These are phyloP conservation scores for Synanthedon tipuliformis DNA, from an alignment of 2,888 invertebrate genomes.

Conservation along the genomic window DNA sequence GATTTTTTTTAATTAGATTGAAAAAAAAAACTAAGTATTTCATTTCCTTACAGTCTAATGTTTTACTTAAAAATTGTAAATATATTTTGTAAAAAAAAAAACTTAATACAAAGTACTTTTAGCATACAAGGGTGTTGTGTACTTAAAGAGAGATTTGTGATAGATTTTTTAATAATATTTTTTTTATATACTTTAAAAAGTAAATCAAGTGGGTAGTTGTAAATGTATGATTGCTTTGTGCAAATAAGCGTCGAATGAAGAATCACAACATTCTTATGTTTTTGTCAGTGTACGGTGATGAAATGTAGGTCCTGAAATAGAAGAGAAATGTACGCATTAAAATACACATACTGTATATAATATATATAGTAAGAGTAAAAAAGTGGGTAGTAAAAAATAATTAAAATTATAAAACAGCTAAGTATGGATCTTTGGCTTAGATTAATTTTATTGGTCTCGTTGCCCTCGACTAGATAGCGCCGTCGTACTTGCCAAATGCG, in stretches of 20 bases:
- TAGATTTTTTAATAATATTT: slow-evolving; percentile 20
- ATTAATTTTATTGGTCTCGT: too few species aligned
- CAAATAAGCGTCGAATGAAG: slow-evolving; percentile 26
- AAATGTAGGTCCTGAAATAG: slow-evolving; percentile 73
- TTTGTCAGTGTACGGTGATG: slow-evolving; percentile 74
- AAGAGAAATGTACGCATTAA: slow-evolving; percentile 4
- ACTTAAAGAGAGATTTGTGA: slow-evolving; percentile 26
- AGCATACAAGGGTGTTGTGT: slow-evolving; percentile 48
- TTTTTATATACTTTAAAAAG: slow-evolving; percentile 11
- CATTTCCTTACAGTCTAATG: not conserved
- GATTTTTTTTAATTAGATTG: slow-evolving; percentile 1
- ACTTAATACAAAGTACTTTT: slow-evolving; percentile 30
- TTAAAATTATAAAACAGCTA: too few species aligned
- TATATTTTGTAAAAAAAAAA: slow-evolving; percentile 48
- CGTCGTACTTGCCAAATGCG: too few species aligned
- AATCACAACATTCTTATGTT: slow-evolving; percentile 73
- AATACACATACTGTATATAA: too few species aligned
- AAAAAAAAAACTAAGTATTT: slow-evolving; percentile 1
- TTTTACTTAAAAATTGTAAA: slow-evolving; percentile 29
- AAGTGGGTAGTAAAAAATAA: too few species aligned
- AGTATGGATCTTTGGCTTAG: too few species aligned
- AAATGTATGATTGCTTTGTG: slow-evolving; percentile 25
- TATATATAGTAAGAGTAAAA: too few species aligned
- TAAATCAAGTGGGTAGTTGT: slow-evolving; percentile 32
- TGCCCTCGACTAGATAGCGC: too few species aligned